These are phyloP conservation scores for Takifugu flavidus DNA, from an alignment of 2,113 vertebrate genomes.

Conservation along the genomic window DNA sequence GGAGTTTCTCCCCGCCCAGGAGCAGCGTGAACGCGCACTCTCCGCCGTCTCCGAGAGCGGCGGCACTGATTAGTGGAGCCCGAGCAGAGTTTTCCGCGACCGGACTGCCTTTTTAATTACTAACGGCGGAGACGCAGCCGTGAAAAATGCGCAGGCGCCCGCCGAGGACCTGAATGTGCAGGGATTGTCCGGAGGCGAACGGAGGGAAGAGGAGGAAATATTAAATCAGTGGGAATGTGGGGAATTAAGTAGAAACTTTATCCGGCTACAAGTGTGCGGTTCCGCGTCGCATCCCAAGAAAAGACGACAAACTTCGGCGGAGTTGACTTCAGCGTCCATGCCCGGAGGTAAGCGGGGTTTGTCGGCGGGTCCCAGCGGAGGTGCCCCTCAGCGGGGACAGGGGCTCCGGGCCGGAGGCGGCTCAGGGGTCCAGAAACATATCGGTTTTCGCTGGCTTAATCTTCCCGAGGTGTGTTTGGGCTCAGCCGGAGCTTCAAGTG, in stretches of 20 bases:
- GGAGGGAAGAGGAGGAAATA: constrained; percentile 20
- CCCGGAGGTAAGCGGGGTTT: constrained; percentile 56
- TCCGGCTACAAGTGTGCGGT: constrained; percentile 30
- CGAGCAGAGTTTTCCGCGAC: constrained; percentile 53
- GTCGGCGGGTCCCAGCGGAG: background rate
- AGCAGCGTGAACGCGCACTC: constrained; percentile 54
- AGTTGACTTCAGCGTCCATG: constrained; percentile 42
- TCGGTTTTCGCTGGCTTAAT: background rate
- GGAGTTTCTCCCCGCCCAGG: constrained; percentile 32
- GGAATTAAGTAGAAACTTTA: constrained; percentile 60
- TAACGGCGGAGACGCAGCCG: constrained; percentile 21
- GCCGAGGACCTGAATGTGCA: constrained; percentile 18
- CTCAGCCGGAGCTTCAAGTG: constrained; percentile 7
- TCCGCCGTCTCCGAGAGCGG: constrained; percentile 43
- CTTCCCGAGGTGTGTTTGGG: constrained; percentile 13
- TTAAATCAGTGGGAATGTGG: constrained; percentile 47
- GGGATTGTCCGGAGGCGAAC: constrained; percentile 23
- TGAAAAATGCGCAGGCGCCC: constrained; percentile 4
- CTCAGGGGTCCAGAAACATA: constrained; percentile 12
- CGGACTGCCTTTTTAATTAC: constrained; percentile 23
- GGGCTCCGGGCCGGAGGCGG: constrained; percentile 9
- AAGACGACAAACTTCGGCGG: constrained; percentile 12
- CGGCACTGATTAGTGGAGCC: constrained; percentile 70
- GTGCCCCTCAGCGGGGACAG: constrained; percentile 1
- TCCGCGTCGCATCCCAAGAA: constrained; percentile 31